phyloP scores from a whole-genome alignment of 2,113 vertebrate genomes.

The Himantopus leucocephalus region DNA sequence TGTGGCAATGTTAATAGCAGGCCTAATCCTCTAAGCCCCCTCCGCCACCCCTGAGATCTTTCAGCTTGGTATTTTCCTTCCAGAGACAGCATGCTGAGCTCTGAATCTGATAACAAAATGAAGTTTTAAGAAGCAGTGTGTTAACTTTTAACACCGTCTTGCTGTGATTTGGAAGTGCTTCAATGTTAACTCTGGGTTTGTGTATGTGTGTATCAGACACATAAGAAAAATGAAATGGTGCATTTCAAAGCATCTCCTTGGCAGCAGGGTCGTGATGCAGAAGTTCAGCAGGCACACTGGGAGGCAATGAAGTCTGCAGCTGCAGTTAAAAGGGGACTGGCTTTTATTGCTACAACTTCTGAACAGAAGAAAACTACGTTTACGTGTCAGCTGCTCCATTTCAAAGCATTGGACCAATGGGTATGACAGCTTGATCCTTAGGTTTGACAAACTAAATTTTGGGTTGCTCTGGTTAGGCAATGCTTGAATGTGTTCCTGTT shows the following conservation, averaged over 20 bases:
- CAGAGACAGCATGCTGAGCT: neutral
- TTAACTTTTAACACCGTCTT: neutral
- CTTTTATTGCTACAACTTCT: slow-evolving; percentile 28
- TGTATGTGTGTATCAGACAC: neutral
- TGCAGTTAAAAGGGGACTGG: slow-evolving; percentile 62
- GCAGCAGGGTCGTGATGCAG: neutral
- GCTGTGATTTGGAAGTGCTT: neutral
- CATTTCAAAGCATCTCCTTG: slow-evolving; percentile 32
- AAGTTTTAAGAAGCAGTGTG: neutral
- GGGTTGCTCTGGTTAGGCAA: neutral
- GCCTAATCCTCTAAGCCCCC: neutral
- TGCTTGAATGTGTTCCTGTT: neutral
- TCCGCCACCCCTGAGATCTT: neutral
- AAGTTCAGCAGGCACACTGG: slow-evolving; percentile 54
- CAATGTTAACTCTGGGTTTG: neutral
- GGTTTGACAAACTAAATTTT: neutral
- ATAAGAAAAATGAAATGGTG: slow-evolving; percentile 53
- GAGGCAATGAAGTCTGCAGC: slow-evolving; percentile 40
- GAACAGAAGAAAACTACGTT: neutral
- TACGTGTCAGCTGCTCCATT: neutral
- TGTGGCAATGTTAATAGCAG: neutral
- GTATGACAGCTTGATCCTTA: slow-evolving; percentile 17
- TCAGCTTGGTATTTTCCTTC: neutral
- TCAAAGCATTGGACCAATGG: slow-evolving; percentile 3
- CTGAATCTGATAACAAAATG: neutral